These are phyloP conservation scores for Malaclemys terrapin DNA, from an alignment of 2,113 vertebrate species.

Conservation along the genomic window DNA sequence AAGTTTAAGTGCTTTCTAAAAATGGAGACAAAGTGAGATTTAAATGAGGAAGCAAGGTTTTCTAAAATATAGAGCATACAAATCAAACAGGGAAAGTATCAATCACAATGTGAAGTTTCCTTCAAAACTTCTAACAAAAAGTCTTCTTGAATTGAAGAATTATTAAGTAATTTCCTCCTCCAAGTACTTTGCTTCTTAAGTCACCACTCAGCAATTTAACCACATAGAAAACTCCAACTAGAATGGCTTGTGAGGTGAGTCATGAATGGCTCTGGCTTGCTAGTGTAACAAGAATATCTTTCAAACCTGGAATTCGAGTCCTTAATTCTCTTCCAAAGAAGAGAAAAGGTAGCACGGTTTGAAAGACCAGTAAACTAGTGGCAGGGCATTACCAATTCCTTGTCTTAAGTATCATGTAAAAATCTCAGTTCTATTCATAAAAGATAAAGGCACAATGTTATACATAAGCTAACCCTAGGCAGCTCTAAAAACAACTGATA, in stretches of 20 bases:
- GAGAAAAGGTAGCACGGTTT: background rate
- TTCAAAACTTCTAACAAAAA: background rate
- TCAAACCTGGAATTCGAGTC: background rate
- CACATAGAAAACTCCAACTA: background rate
- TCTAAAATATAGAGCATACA: background rate
- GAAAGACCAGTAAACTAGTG: background rate
- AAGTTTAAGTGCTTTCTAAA: background rate
- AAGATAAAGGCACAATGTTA: background rate
- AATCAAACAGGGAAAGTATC: background rate
- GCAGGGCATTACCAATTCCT: background rate
- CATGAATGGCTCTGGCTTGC: background rate
- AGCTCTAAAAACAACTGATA: background rate
- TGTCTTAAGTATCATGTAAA: background rate
- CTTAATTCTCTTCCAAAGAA: background rate
- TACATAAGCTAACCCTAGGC: background rate
- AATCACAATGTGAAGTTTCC: background rate
- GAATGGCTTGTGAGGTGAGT: background rate
- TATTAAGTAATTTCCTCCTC: background rate
- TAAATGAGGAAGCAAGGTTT: background rate
- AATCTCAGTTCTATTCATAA: background rate
- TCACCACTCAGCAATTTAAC: background rate
- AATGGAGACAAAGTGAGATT: background rate
- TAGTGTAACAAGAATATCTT: background rate
- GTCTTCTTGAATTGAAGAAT: background rate
- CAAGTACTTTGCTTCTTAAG: accelerated